Percentiles rank a stretch among this genome's conserved stretches.
phyloP scores from a whole-genome alignment of 2,113 vertebrate genomes.

The Abramis brama region DNA sequence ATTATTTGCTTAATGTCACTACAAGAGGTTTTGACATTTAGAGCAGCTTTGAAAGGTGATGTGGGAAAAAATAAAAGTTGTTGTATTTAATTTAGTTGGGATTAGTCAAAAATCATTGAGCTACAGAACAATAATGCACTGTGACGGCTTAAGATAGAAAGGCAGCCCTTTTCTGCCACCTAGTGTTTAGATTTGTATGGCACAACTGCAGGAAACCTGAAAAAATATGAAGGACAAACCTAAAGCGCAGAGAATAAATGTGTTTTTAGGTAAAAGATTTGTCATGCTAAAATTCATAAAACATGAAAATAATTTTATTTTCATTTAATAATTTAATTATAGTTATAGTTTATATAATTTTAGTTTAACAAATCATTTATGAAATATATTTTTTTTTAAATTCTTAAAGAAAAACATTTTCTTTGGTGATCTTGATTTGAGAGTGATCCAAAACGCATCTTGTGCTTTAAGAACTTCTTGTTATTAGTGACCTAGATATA shows the following conservation, averaged over 20 bases:
- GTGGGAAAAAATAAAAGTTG: background rate
- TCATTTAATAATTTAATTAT: too few species aligned
- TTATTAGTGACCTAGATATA: background rate
- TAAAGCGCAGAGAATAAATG: background rate
- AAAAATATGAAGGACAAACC: background rate
- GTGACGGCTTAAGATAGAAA: background rate
- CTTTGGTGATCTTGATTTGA: background rate
- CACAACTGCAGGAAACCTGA: background rate
- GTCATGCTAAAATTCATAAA: background rate
- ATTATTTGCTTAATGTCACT: background rate
- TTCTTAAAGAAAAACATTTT: too few species aligned
- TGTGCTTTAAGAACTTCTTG: background rate
- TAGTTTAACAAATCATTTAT: background rate
- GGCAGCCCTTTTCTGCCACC: constrained; percentile 55
- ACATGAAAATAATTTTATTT: background rate
- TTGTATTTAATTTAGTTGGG: background rate
- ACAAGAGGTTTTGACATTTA: background rate
- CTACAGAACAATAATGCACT: background rate
- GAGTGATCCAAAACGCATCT: background rate
- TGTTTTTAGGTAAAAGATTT: background rate
- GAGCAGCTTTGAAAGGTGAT: background rate
- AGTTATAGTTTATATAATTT: too few species aligned
- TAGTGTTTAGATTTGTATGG: constrained; percentile 40
- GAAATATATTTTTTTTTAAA: background rate
- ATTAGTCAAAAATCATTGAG: background rate